Percentiles rank a stretch among this genome's conserved stretches.
Evolutionary conservation across 2,113 vertebrate species (phyloP).

Genomic region (Struthidea cinerea): DNA sequence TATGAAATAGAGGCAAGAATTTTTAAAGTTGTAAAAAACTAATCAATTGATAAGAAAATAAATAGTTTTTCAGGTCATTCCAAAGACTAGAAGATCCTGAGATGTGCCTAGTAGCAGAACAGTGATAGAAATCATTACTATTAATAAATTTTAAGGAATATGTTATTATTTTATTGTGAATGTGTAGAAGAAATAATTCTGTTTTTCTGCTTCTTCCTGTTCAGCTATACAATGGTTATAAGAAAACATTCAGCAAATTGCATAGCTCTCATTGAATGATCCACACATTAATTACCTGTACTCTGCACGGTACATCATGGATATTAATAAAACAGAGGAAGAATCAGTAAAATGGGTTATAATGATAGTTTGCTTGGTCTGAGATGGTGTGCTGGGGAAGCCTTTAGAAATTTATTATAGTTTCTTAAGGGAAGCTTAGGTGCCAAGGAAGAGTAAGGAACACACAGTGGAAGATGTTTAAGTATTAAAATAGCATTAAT

Average conservation of each 20-base stretch:
- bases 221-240: neutral
- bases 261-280: neutral
- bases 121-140: neutral
- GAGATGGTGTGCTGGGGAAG: neutral
- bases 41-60: neutral
- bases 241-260: neutral
- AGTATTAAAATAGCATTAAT: constrained; percentile 58
- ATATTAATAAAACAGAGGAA: neutral
- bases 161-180: neutral
- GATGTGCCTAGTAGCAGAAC: neutral
- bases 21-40: neutral
- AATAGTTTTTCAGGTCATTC: neutral
- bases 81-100: neutral
- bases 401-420: neutral
- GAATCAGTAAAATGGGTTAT: neutral
- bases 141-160: neutral
- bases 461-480: neutral
- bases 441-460: neutral
- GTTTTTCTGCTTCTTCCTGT: neutral
- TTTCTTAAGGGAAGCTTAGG: neutral
- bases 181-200: neutral
- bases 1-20: neutral
- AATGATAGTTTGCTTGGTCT: neutral
- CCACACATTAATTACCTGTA: neutral
- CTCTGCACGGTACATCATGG: neutral